Evolutionary conservation across 2,888 invertebrate genomes (phyloP), one percentile per base, ranked within the genome.

Genomic region (Chesias legatella): DNA sequence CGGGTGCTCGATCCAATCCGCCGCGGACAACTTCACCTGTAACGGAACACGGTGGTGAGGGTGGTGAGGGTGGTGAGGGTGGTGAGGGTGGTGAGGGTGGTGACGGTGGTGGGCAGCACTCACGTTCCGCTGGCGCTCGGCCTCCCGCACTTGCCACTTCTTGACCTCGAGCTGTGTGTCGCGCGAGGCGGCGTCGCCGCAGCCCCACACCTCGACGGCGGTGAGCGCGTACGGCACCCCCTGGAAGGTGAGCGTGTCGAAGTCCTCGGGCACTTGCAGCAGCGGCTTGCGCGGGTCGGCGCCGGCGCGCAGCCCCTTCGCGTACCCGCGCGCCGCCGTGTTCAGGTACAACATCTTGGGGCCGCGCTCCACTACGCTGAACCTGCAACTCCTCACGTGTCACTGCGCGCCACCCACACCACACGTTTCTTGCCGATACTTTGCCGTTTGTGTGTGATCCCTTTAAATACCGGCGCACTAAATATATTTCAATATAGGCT

Each of bases 1-100:
- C 0, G 98, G 98, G 85, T 98, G 97, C 71, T 98, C 97, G 68
- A 96, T 91, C 98, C 98, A 98, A 72, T 98, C 97, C 10, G 94
- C 92, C 0, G 96, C 93, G 8, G 94, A 95, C 44, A 97, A 77
- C 73, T 97, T 97, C 6, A 98, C 95, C 66, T 93, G 91, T 0
- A 50, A 37, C 39, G 1, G 1, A 22, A 43, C 33, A 1, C 8
- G 3, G 21, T 29, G 17, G n/a, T 3, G 7, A n/a, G n/a, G n/a
- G n/a, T n/a, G n/a, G n/a, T n/a, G n/a, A n/a, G n/a, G n/a, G n/a
- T n/a, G n/a, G n/a, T n/a, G n/a, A n/a, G n/a, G n/a, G n/a, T n/a
- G n/a, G n/a, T n/a, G n/a, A n/a, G n/a, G n/a, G n/a, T n/a, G 4
- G 0, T 1, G 6, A 7, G 2, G n/a, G 1, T 3, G n/a, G 6